Percentiles rank a stretch among this genome's conserved stretches.
Conservation (phyloP, 2,888 invertebrate genomes). For the Calliopum simillimum region DNA sequence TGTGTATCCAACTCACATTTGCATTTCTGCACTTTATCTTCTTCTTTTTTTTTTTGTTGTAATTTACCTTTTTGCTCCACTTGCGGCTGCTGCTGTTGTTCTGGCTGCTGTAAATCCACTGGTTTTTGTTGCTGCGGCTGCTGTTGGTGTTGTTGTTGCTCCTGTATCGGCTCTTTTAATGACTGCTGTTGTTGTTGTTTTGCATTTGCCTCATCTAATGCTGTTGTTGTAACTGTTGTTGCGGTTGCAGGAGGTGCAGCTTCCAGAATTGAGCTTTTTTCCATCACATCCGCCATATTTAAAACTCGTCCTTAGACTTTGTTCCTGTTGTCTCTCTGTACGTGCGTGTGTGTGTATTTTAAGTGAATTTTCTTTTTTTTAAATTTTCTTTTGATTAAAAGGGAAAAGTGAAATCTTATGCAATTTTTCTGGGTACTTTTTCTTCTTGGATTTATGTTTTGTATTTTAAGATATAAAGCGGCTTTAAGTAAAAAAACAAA, state of each 20-base stretch:
- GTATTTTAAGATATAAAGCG: not conserved
- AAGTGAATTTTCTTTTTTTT: slow-evolving; percentile 10
- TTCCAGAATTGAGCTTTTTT: slow-evolving; percentile 64
- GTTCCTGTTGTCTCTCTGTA: not conserved
- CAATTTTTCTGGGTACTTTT: slow-evolving; percentile 25
- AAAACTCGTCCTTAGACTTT: not conserved
- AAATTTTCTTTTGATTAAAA: slow-evolving; percentile 8
- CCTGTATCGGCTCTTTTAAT: slow-evolving; percentile 38
- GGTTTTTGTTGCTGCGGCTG: slow-evolving; percentile 45
- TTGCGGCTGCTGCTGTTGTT: slow-evolving; percentile 49
- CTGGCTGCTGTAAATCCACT: slow-evolving; percentile 47
- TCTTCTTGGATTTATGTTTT: slow-evolving; percentile 27
- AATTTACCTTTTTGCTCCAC: slow-evolving; percentile 42
- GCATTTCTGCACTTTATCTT: not conserved
- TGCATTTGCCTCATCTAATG: slow-evolving; percentile 38
- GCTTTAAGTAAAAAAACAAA: too few relatives aligned
- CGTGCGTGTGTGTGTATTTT: slow-evolving; percentile 1
- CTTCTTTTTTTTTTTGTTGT: slow-evolving; percentile 31
- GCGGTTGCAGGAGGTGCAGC: slow-evolving; percentile 53
- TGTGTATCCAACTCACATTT: too few relatives aligned
- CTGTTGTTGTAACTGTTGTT: slow-evolving; percentile 42
- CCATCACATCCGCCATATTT: slow-evolving; percentile 64
- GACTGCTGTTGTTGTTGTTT: slow-evolving; percentile 45
- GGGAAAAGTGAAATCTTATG: slow-evolving; percentile 17
- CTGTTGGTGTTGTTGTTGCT: slow-evolving; percentile 37